Evolutionary conservation across 2,797 vertebrate genomes (phyloP).

Genomic region (Valencia hispanica): DNA sequence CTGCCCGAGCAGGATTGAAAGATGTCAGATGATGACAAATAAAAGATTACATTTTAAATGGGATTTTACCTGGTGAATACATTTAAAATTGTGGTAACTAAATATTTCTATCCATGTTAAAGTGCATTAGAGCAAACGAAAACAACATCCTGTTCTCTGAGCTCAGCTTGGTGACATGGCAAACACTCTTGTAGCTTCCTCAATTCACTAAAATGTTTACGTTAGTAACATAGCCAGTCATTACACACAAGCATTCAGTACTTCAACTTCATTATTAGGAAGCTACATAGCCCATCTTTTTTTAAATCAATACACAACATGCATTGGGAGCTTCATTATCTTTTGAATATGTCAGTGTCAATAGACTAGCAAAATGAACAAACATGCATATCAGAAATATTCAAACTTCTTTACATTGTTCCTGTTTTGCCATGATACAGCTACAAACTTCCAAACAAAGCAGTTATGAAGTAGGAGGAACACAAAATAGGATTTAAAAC

Average conservation of each 20-base stretch:
- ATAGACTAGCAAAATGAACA: not conserved
- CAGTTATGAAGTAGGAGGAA: not conserved
- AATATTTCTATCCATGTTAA: not conserved
- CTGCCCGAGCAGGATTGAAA: conserved; percentile 24
- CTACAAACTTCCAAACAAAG: not conserved
- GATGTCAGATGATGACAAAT: conserved; percentile 19
- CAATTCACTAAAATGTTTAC: conserved; percentile 9
- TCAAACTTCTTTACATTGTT: not conserved
- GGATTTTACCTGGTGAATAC: not conserved
- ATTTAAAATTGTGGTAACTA: not conserved
- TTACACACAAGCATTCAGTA: not conserved
- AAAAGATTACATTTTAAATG: not conserved
- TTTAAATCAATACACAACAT: not conserved
- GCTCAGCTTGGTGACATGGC: not conserved
- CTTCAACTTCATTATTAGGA: not conserved
- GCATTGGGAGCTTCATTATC: not conserved
- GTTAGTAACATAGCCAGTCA: conserved; percentile 5
- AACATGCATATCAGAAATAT: not conserved
- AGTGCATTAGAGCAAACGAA: not conserved
- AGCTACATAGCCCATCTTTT: not conserved
- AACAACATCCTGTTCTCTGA: not conserved
- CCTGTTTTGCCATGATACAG: not conserved
- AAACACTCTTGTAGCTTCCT: conserved; percentile 27
- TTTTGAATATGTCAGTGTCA: not conserved
- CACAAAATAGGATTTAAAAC: not conserved